Conservation (phyloP, 1,140 invertebrate genomes). For the Linepithema humile region DNA sequence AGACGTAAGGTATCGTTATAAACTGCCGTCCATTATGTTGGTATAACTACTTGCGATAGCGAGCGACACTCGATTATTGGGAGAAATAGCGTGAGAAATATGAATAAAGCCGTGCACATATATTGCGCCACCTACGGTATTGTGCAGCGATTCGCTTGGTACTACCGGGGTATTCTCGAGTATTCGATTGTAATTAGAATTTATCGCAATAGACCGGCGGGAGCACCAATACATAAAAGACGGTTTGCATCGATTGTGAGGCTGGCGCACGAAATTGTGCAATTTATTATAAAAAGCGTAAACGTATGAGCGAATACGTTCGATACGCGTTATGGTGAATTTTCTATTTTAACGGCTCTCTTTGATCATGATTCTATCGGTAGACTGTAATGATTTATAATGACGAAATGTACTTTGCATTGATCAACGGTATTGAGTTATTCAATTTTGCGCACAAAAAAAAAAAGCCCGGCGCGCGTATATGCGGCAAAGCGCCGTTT, state of each 20-base stretch:
- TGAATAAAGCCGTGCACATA: conserved; percentile 65
- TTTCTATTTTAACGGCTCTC: background rate
- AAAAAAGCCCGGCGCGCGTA: background rate
- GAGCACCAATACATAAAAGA: conserved; percentile 3
- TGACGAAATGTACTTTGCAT: background rate
- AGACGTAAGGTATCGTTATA: conserved; percentile 17
- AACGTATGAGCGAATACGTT: conserved; percentile 25
- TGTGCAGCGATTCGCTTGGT: conserved; percentile 42
- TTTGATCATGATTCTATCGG: conserved; percentile 1
- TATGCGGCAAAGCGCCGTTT: background rate
- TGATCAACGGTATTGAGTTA: conserved; percentile 10
- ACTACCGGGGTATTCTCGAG: conserved; percentile 13
- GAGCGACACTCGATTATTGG: conserved; percentile 70
- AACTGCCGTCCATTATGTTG: conserved; percentile 53
- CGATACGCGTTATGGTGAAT: background rate
- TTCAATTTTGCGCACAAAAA: background rate
- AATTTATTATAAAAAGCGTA: conserved; percentile 37
- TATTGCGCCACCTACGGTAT: conserved; percentile 13
- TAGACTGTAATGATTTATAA: conserved; percentile 11
- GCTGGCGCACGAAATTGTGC: conserved; percentile 7
- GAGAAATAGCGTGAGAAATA: conserved; percentile 72
- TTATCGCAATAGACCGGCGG: background rate
- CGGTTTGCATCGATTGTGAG: background rate
- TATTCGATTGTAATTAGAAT: conserved; percentile 61
- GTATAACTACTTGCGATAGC: conserved; percentile 67